These are phyloP conservation scores for Theropithecus gelada DNA, from an alignment of 2,113 vertebrate species.

Conservation along the genomic window DNA sequence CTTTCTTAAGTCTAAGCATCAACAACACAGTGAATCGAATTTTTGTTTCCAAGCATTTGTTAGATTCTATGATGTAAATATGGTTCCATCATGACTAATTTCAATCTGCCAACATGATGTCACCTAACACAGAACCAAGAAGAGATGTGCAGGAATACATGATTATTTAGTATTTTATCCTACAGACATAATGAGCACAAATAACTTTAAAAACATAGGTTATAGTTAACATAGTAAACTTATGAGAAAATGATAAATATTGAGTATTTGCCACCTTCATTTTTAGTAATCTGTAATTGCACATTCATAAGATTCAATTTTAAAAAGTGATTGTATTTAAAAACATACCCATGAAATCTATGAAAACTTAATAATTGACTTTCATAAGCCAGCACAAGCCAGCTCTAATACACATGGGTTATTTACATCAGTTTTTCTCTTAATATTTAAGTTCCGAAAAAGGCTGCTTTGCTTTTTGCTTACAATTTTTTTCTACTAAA, in stretches of 20 bases:
- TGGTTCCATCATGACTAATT: neutral
- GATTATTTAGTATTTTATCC: neutral
- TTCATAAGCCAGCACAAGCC: neutral
- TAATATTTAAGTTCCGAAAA: neutral
- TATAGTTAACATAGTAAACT: neutral
- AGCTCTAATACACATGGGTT: neutral
- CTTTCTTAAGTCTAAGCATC: neutral
- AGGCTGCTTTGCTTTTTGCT: neutral
- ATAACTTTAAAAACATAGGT: neutral
- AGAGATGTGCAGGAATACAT: neutral
- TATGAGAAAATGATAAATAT: neutral
- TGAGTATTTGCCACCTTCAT: neutral
- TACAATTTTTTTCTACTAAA: neutral
- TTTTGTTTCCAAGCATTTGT: neutral
- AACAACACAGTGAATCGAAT: neutral
- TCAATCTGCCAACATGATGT: neutral
- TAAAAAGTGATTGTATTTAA: neutral
- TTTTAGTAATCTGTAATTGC: neutral
- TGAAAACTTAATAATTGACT: neutral
- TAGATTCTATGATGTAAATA: neutral
- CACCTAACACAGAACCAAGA: neutral
- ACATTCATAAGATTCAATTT: neutral
- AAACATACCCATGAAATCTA: neutral
- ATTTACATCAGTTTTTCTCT: neutral
- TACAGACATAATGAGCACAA: neutral